Evolutionary conservation across 2,797 vertebrate genomes (phyloP).

Genomic region (Cetoscarus ocellatus): DNA sequence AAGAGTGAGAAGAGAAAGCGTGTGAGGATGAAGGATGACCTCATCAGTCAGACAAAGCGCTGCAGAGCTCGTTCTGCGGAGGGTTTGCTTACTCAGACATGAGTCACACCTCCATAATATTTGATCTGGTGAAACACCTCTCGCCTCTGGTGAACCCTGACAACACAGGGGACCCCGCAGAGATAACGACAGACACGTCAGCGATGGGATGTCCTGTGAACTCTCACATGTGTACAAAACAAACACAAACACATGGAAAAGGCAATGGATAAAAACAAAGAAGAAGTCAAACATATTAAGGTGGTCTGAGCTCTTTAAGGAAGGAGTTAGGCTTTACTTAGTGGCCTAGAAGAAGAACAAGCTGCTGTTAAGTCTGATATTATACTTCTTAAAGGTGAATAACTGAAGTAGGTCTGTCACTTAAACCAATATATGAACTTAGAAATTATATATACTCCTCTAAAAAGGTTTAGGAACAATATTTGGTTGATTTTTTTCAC

Average conservation of each 20-base stretch:
- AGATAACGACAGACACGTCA: not conserved
- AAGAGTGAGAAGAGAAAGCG: constrained; percentile 21
- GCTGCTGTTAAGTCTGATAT: not conserved
- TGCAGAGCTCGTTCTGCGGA: constrained; percentile 35
- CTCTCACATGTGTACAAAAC: not conserved
- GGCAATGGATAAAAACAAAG: too few species aligned
- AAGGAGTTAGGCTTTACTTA: not conserved
- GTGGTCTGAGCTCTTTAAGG: not conserved
- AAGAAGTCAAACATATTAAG: too few species aligned
- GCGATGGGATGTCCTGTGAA: not conserved
- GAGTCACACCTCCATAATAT: constrained; percentile 43
- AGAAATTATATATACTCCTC: too few species aligned
- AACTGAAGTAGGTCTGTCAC: too few species aligned
- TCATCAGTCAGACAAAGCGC: constrained; percentile 28
- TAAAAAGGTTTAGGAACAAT: too few species aligned
- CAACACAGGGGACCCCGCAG: not conserved
- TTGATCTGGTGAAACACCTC: constrained; percentile 28
- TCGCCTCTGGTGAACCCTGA: not conserved
- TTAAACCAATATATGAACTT: too few species aligned
- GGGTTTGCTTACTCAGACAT: constrained; percentile 20
- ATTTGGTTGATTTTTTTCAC: too few species aligned
- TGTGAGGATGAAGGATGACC: constrained; percentile 33
- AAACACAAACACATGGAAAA: not conserved
- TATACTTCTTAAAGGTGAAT: too few species aligned
- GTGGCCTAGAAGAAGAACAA: not conserved